Conservation (phyloP, 2,797 vertebrate genomes). For the Semaprochilodus insignis region DNA sequence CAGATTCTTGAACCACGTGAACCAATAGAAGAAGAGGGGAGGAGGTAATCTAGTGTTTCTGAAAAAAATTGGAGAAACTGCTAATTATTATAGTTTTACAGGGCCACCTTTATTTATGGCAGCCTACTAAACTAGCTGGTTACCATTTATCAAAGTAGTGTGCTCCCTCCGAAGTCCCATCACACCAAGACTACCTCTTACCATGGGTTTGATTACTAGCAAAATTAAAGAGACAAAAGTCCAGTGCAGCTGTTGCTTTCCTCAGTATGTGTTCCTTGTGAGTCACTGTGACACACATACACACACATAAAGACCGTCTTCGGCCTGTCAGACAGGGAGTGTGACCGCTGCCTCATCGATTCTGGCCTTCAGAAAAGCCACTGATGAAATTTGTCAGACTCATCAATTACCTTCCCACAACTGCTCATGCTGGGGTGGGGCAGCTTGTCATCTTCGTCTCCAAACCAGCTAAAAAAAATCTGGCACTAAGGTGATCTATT, state of each 20-base stretch:
- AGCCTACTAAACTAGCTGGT: no score
- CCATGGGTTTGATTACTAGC: no score
- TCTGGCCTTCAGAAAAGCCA: conserved; percentile 50
- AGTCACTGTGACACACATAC: conserved; percentile 22
- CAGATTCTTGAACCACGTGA: no score
- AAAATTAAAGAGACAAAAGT: background rate
- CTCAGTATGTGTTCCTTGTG: background rate
- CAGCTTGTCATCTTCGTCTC: conserved; percentile 3
- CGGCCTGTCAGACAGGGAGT: conserved; percentile 42
- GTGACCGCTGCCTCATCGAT: conserved; percentile 55
- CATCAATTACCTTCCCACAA: conserved; percentile 57
- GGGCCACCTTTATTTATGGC: no score
- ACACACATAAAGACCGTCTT: conserved; percentile 25
- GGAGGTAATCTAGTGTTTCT: no score
- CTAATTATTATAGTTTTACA: no score
- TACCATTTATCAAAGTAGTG: no score
- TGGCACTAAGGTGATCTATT: background rate
- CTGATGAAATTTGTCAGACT: conserved; percentile 57
- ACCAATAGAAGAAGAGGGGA: no score
- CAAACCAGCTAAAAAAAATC: background rate
- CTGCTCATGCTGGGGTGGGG: conserved; percentile 32
- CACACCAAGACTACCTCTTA: no score
- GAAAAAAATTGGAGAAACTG: no score
- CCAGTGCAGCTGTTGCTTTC: background rate
- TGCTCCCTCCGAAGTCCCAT: no score